phyloP scores from a whole-genome alignment of 2,113 vertebrate genomes.

The Panthera uncia region DNA sequence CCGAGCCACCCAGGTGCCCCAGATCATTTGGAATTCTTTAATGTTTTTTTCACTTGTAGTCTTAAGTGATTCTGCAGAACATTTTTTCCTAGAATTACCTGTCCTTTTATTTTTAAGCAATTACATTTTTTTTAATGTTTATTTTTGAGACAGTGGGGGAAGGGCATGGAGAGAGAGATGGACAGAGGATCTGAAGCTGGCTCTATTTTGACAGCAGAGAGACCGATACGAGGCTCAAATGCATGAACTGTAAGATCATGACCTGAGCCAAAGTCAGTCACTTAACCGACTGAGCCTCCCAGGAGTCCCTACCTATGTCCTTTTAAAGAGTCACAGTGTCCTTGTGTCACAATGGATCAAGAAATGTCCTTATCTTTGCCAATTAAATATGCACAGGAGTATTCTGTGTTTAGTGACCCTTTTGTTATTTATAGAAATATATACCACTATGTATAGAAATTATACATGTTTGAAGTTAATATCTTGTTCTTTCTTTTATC shows the following conservation, averaged over 20 bases:
- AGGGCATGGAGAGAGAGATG: no score
- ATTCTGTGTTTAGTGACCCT: neutral
- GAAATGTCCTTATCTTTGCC: neutral
- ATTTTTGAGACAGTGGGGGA: no score
- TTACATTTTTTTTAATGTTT: no score
- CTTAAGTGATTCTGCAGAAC: neutral
- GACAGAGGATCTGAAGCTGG: no score
- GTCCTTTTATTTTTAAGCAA: neutral
- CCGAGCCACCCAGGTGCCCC: no score
- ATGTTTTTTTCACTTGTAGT: neutral
- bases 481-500: constrained; percentile 48
- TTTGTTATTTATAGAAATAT: constrained; percentile 20
- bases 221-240: no score
- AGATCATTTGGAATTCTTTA: neutral
- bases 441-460: neutral
- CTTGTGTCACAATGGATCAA: neutral
- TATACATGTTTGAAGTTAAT: neutral
- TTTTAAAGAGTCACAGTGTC: neutral
- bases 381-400: neutral
- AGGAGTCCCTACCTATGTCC: no score
- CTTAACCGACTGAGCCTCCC: no score
- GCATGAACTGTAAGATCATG: no score
- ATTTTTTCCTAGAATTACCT: neutral
- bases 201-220: no score
- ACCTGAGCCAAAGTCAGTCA: no score